Conservation (phyloP, 2,888 invertebrate species). For the Hipparchia sbordonii region DNA sequence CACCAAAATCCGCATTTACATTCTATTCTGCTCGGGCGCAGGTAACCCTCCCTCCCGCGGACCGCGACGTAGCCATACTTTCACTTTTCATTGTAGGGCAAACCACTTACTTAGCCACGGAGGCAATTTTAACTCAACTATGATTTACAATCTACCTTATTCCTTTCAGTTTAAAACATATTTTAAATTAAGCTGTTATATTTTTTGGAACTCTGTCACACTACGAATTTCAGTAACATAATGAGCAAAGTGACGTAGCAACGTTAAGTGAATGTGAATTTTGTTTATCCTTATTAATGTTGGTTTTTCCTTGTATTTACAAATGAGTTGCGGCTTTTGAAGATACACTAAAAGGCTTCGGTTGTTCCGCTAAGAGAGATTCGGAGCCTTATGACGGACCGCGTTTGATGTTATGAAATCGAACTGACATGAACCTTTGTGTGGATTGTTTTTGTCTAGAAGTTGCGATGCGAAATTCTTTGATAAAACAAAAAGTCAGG, state of each 20-base stretch:
- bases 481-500: slow-evolving; percentile 7
- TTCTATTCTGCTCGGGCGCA: slow-evolving; percentile 64
- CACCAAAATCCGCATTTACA: slow-evolving; percentile 73
- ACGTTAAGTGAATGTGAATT: slow-evolving; percentile 38
- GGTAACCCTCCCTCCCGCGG: slow-evolving; percentile 51
- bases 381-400: slow-evolving; percentile 76
- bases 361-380: slow-evolving; percentile 73
- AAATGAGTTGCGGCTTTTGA: slow-evolving; percentile 47
- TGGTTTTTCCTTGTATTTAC: slow-evolving; percentile 38
- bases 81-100: slow-evolving; percentile 82
- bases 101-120: slow-evolving; percentile 51
- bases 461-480: slow-evolving; percentile 36
- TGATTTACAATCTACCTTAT: slow-evolving; percentile 44
- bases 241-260: slow-evolving; percentile 58
- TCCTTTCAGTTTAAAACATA: rapidly evolving
- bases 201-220: slow-evolving; percentile 53
- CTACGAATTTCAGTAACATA: slow-evolving; percentile 48
- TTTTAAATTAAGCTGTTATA: slow-evolving; percentile 33
- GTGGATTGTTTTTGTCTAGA: slow-evolving; percentile 50
- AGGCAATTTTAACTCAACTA: slow-evolving; percentile 27
- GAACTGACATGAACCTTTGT: slow-evolving; percentile 68
- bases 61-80: slow-evolving; percentile 64
- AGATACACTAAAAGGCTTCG: slow-evolving; percentile 38
- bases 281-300: slow-evolving; percentile 40
- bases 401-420: slow-evolving; percentile 72